Evolutionary conservation across 2,113 vertebrate genomes (phyloP).

Genomic region (Charadrius vociferus): DNA sequence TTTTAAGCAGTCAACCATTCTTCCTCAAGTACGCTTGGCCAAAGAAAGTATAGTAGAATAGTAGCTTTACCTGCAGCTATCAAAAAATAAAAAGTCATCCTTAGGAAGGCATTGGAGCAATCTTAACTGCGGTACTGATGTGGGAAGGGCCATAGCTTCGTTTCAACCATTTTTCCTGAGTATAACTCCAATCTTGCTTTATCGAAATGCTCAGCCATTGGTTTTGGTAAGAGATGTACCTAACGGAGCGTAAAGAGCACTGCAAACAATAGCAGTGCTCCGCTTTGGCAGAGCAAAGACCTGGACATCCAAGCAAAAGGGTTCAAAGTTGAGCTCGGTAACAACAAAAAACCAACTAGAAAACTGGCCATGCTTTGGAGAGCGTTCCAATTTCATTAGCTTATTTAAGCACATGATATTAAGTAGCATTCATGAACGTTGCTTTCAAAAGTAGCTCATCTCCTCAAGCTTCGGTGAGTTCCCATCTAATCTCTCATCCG

Average conservation of each 20-base stretch:
- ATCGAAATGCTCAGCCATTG: background rate
- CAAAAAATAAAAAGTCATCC: background rate
- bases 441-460: background rate
- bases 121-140: background rate
- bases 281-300: background rate
- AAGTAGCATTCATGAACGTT: fast-evolving
- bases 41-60: background rate
- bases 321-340: fast-evolving
- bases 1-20: background rate
- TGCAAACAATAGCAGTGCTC: background rate
- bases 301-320: background rate
- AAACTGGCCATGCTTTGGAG: fast-evolving
- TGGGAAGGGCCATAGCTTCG: background rate
- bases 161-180: background rate
- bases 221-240: background rate
- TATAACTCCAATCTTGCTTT: background rate
- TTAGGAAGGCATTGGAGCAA: background rate
- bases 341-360: background rate
- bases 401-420: background rate
- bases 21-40: background rate
- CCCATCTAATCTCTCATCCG: background rate
- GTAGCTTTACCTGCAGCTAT: background rate
- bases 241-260: fast-evolving
- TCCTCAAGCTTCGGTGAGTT: background rate
- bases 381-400: background rate